Base-by-base conservation (phyloP, 2,888 invertebrate species). In the Lasioglossum oenotherae region DNA sequence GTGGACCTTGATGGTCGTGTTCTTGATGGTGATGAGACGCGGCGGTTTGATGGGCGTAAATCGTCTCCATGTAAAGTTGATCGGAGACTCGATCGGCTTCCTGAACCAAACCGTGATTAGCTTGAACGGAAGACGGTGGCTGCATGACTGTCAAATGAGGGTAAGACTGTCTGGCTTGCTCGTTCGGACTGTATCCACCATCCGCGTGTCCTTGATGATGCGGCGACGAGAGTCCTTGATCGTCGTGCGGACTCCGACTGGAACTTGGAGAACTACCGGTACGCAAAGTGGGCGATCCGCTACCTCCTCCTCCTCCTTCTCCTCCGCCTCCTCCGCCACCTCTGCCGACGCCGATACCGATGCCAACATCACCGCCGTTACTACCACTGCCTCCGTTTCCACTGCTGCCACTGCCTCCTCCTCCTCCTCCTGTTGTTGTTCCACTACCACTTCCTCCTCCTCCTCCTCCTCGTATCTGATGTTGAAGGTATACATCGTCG, bases 131-230 rank as follows among this genome's bases (percentile, higher is more conserved):
- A 16, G 91, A 72, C 0, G 93, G 92, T 6, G 94, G 94, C 74
- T 95, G 95, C 93, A 95, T 94, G 0, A 95, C 91, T 8, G 95
- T 95, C 27, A 95, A 88, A 85, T 95, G 95, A 0, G 95, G 94
- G 82, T 94, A 95, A 14, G 91, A 92, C n/a, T 95, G 94, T 44
- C 94, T 91, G 0, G 88, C 90, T 38, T 92, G 94, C 35, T 94
- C 94, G 73, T 78, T 90, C 5, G 93, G 94, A 74, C 94, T 94
- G 86, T 95, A 95, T 14, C 90, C 91, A 0, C 90, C 92, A 10
- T 94, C 93, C 23, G 87, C 78, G 10, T 91, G 92, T 1, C 73
- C 85, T 46, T 92, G 93, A 5, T 92, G 88, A 78, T 93, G 92
- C 4, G 94, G 92, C 67, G 94, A 93, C 6, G 89, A 83, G 4